Base-by-base conservation (phyloP, 2,888 invertebrate species). In the Netelia melanura region DNA sequence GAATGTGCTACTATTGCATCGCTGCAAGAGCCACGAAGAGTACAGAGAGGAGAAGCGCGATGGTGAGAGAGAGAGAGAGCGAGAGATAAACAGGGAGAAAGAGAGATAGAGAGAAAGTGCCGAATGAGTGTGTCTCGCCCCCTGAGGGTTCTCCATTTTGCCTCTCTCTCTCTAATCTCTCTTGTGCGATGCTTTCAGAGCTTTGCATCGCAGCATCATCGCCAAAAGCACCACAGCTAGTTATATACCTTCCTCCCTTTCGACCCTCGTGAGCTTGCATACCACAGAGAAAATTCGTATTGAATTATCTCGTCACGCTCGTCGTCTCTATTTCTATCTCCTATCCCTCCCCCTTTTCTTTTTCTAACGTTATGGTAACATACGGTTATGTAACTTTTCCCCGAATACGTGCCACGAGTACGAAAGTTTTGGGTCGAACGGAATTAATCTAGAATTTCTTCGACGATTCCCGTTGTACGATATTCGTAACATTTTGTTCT, bases 1-100 rank as follows among this genome's bases (percentile, higher is more conserved):
- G 80, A 80, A 80, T 65, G 80, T 65, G 80, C 72, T 80, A 30
- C 30, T 80, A 80, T 80, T 80, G 72, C 80, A 65, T 17, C 56
- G 62, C 6, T 23, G 54, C 61, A 43, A 56, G 71, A 44, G 62
- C 56, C n/a, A 65, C 30, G 67, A 43, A 56, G 56, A 56, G 72
- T 8, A 52, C n/a, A 62, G 62, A 62, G 70, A 38, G 64, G 44
- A 38, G 54, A 54, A 48, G 56, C 52, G 54, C 38, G 54, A 43
- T 48, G 48, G 68, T 25, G 68, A 38, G 68, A 25, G 23, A 61
- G 38, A 38, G 72, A 38, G 14, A 8, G 23, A 72, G 25, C 52
- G 62, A 62, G 70, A 43, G 23, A 52, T 23, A 38, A 67, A 38
- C 8, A 8, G 17, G 10, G 68, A 48, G 68, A 43, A 17, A 61